Conservation (phyloP, 2,888 invertebrate species). For the Ephialtes manifestator region DNA sequence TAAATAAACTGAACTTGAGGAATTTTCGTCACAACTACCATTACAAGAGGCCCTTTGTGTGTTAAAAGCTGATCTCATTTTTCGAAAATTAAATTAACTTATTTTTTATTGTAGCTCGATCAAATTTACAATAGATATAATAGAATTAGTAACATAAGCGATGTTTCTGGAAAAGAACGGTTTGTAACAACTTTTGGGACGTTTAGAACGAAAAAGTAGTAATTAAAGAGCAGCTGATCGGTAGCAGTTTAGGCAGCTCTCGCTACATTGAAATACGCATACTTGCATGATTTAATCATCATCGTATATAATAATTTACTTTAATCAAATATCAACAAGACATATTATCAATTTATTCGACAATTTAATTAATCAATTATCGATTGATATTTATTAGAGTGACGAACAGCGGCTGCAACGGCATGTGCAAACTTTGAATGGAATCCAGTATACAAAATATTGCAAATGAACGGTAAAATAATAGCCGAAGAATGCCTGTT, state of each 20-base stretch:
- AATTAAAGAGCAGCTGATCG: not conserved
- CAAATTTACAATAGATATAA: not conserved
- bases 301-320: not conserved
- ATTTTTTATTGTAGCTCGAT: no score
- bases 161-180: not conserved
- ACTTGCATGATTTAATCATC: not conserved
- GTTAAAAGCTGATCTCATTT: not conserved
- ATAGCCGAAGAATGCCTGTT: slow-evolving; percentile 5
- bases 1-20: not conserved
- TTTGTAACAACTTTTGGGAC: not conserved
- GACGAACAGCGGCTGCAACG: not conserved
- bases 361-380: not conserved
- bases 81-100: not conserved
- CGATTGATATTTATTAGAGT: not conserved
- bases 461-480: not conserved
- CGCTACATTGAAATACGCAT: slow-evolving; percentile 6
- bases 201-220: not conserved
- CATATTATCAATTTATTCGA: not conserved
- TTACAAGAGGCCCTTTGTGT: not conserved
- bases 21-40: not conserved
- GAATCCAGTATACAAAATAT: not conserved
- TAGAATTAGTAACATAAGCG: not conserved
- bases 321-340: not conserved
- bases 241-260: slow-evolving; percentile 6
- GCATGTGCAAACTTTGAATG: not conserved